Evolutionary conservation across 2,113 vertebrate species (phyloP).

Genomic region (Aegotheles bennettii): DNA sequence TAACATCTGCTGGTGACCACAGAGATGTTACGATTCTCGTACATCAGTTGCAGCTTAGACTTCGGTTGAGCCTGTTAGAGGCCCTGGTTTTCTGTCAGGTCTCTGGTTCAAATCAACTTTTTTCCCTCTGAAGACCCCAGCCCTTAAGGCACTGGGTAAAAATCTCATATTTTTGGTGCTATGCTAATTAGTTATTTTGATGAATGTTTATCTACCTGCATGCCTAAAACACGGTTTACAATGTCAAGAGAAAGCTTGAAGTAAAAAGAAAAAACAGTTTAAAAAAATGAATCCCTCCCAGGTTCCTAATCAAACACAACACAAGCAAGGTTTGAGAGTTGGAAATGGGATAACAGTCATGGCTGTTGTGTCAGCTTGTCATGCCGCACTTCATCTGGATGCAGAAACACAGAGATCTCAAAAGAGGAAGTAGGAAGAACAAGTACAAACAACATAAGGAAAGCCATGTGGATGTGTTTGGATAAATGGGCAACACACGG

Average conservation of each 20-base stretch:
- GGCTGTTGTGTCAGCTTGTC: neutral
- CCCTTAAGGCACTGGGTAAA: neutral
- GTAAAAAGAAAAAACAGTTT: neutral
- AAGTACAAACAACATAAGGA: neutral
- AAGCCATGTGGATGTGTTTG: neutral
- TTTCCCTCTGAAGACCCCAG: neutral
- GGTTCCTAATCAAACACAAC: neutral
- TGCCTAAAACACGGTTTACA: neutral
- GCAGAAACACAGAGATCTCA: neutral
- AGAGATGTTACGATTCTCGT: constrained; percentile 10
- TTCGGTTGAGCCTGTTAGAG: neutral
- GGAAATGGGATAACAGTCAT: neutral
- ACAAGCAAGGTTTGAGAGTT: neutral
- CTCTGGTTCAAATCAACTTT: neutral
- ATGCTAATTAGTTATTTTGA: neutral
- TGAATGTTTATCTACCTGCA: neutral
- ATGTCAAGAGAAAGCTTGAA: neutral
- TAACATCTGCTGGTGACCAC: constrained; percentile 49
- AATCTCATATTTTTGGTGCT: neutral
- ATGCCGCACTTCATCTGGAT: neutral
- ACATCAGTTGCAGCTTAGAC: neutral
- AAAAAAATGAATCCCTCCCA: neutral
- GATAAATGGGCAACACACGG: neutral
- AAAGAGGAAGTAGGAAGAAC: neutral
- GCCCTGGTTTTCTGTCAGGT: neutral